Conservation (phyloP, 2,888 invertebrate species). For the Choristoneura rosaceana region DNA sequence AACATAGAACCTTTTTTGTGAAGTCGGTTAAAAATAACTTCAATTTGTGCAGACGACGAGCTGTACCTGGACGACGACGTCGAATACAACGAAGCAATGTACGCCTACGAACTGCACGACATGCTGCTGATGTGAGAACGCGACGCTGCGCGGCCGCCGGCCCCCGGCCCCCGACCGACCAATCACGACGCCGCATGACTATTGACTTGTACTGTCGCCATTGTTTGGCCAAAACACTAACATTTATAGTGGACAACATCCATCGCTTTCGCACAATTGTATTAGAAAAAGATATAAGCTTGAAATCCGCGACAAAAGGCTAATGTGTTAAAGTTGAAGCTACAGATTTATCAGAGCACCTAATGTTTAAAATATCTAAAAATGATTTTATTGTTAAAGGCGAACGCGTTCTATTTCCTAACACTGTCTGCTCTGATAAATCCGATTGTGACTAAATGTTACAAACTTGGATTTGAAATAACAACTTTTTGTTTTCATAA, state of each 20-base stretch:
- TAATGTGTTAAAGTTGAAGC: not conserved
- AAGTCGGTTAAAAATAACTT: not conserved
- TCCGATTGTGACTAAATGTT: not conserved
- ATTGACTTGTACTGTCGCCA: not conserved
- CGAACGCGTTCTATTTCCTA: not conserved
- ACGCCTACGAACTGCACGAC: conserved; percentile 58
- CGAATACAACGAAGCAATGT: conserved; percentile 62
- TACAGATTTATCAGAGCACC: not conserved
- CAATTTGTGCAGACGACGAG: conserved; percentile 61
- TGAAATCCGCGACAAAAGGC: not conserved
- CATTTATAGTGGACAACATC: not conserved
- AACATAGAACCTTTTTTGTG: no score
- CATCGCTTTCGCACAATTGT: not conserved
- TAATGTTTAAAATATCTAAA: not conserved
- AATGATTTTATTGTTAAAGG: not conserved
- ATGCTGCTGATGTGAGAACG: conserved; percentile 58
- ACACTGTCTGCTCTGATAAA: not conserved
- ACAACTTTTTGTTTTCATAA: not conserved
- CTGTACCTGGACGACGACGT: conserved; percentile 65
- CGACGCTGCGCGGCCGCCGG: not conserved
- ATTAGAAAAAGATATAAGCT: not conserved
- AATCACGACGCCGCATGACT: not conserved
- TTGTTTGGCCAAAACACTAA: not conserved
- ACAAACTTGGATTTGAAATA: not conserved
- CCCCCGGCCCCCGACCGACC: not conserved